These are phyloP conservation scores for Bubo scandiacus DNA, from an alignment of 2,113 vertebrate species.

Conservation along the genomic window DNA sequence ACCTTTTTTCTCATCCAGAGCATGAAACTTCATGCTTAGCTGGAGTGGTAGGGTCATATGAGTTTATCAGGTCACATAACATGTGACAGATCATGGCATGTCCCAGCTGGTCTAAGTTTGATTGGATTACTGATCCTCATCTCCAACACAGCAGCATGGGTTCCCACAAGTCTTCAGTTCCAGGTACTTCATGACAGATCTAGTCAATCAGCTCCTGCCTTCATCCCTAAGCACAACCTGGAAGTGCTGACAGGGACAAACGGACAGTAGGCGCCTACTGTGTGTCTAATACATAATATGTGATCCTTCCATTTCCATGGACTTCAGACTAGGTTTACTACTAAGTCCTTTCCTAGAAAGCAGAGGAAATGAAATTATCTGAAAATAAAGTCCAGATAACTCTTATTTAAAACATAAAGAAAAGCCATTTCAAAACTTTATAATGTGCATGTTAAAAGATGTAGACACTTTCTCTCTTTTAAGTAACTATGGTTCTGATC, in stretches of 20 bases:
- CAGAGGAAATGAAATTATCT: background rate
- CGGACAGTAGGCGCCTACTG: background rate
- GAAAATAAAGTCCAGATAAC: background rate
- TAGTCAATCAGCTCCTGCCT: background rate
- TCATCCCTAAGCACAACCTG: background rate
- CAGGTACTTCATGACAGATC: background rate
- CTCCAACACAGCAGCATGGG: background rate
- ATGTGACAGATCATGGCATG: background rate
- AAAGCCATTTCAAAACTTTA: background rate
- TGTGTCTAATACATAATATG: background rate
- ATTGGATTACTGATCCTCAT: background rate
- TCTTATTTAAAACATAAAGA: background rate
- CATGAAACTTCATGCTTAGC: background rate
- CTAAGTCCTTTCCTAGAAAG: background rate
- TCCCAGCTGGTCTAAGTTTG: background rate
- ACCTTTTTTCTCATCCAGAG: background rate
- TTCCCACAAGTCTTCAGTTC: background rate
- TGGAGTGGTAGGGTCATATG: background rate
- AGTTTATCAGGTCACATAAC: background rate
- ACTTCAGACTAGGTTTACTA: background rate
- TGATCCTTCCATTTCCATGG: background rate
- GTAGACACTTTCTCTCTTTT: background rate
- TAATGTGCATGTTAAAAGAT: background rate
- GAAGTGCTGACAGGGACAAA: background rate
- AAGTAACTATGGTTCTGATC: background rate